phyloP scores from a whole-genome alignment of 2,113 vertebrate genomes.

The Paradoxurus hermaphroditus region DNA sequence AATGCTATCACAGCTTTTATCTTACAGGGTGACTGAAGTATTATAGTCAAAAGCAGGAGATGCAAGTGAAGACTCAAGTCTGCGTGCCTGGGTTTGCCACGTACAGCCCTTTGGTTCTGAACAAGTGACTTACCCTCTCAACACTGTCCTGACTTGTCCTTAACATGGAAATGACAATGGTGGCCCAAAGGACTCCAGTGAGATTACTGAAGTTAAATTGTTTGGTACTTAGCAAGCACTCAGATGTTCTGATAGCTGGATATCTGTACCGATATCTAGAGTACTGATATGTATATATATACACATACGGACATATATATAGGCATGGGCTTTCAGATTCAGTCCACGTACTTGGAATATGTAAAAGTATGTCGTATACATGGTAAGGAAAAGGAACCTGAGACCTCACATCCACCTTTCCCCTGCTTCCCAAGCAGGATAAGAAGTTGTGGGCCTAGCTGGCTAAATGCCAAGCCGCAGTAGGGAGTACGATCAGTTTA shows the following conservation, averaged over 20 bases:
- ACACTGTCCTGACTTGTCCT: not conserved
- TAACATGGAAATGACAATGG: not conserved
- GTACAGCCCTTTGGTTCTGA: not conserved
- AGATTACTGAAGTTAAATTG: not conserved
- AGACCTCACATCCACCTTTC: not conserved
- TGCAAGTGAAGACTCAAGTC: not conserved
- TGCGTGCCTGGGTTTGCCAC: not conserved
- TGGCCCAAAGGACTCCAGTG: not conserved
- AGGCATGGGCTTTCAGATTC: not conserved
- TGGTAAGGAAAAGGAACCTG: not conserved
- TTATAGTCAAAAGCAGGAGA: not conserved
- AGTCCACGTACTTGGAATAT: not conserved
- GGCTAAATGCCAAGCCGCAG: not conserved
- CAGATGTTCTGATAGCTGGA: not conserved
- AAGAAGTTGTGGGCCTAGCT: not conserved
- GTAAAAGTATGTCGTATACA: not conserved
- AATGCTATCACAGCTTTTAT: not conserved
- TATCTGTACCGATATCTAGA: not conserved
- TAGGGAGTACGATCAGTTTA: not conserved
- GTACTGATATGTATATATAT: not conserved
- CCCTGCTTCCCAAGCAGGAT: not conserved
- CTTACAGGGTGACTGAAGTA: not conserved
- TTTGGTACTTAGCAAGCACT: not conserved
- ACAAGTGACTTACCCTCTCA: not conserved
- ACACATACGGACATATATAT: not conserved